Conservation (phyloP, 1,140 invertebrate species). For the Dendrolimus kikuchii region DNA sequence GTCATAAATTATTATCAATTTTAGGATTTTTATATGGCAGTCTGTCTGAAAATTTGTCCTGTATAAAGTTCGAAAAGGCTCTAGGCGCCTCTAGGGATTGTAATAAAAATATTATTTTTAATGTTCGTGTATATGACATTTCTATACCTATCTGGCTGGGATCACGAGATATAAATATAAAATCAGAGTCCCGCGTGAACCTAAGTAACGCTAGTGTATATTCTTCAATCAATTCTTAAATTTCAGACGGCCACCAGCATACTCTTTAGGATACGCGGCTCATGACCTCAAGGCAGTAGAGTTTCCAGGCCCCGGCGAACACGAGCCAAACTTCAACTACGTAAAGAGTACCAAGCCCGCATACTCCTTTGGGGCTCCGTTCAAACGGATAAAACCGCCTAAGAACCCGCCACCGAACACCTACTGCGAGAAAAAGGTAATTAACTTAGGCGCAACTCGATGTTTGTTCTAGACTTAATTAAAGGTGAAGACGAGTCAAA, state of each 20-base stretch:
- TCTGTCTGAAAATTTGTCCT: too few species aligned
- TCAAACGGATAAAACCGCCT: constrained; percentile 15
- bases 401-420: constrained; percentile 41
- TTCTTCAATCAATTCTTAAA: background rate
- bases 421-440: constrained; percentile 57
- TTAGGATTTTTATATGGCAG: too few species aligned
- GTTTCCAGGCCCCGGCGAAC: constrained; percentile 35
- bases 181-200: too few species aligned
- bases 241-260: constrained; percentile 36
- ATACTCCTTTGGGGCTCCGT: constrained; percentile 40
- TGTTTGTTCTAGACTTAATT: background rate
- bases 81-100: too few species aligned
- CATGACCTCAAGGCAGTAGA: constrained; percentile 11
- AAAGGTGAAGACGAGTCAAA: background rate
- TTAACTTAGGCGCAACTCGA: constrained; percentile 1
- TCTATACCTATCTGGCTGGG: too few species aligned
- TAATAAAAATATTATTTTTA: too few species aligned
- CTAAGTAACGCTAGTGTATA: background rate
- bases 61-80: too few species aligned
- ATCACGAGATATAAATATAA: too few species aligned
- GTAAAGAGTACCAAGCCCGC: constrained; percentile 35
- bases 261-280: constrained; percentile 24
- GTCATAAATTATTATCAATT: too few species aligned
- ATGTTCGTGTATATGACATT: too few species aligned
- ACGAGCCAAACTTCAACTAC: constrained; percentile 46